These are phyloP conservation scores for Sinodicranocentrus sp. DNA, from an alignment of 2,888 invertebrate genomes.

Conservation along the genomic window DNA sequence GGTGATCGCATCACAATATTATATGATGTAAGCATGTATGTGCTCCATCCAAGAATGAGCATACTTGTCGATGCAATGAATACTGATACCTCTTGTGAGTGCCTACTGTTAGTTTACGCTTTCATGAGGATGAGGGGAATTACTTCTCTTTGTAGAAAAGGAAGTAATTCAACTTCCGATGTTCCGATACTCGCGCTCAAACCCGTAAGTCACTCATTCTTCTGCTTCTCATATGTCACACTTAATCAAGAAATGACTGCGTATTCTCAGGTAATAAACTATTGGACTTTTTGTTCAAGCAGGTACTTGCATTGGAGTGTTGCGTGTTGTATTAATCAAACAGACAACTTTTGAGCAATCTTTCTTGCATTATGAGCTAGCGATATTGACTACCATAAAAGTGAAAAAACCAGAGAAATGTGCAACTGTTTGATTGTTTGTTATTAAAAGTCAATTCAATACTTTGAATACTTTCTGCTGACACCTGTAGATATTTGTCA, in stretches of 20 bases:
- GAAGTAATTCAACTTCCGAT: constrained; percentile 64
- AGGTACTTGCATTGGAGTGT: background rate
- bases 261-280: too few species aligned
- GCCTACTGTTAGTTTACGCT: background rate
- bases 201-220: constrained; percentile 48
- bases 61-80: constrained; percentile 10
- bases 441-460: too few species aligned
- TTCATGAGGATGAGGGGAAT: constrained; percentile 30
- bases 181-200: constrained; percentile 1
- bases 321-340: background rate
- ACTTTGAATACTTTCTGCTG: too few species aligned
- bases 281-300: background rate
- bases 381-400: background rate
- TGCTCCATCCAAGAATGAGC: background rate
- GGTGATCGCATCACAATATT: constrained; percentile 49
- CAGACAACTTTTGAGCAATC: background rate
- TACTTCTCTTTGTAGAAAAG: constrained; percentile 29
- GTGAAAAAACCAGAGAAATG: background rate
- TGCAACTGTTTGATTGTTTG: too few species aligned
- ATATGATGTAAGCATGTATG: constrained; percentile 5
- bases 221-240: constrained; percentile 56
- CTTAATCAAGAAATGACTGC: constrained; percentile 13
- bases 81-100: background rate
- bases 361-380: background rate
- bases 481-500: too few species aligned